phyloP scores from a whole-genome alignment of 2,113 vertebrate genomes.

The Myrmecobius fasciatus region DNA sequence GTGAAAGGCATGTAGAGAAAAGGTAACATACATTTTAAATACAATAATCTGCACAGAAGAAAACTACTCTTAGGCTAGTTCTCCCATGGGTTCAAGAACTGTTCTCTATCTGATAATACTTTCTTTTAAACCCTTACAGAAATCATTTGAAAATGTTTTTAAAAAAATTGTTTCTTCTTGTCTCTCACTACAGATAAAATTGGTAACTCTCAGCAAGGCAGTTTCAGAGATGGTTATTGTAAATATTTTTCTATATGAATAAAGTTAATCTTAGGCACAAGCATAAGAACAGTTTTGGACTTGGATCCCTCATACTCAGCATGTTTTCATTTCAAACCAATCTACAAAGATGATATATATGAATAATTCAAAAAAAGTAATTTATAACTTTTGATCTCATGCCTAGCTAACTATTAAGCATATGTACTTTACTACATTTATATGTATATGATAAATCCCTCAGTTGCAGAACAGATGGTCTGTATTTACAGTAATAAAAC shows the following conservation, averaged over 20 bases:
- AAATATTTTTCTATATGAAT: background rate
- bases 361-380: background rate
- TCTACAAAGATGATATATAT: background rate
- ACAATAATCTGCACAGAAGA: background rate
- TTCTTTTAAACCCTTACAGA: background rate
- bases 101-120: background rate
- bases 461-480: background rate
- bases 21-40: background rate
- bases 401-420: background rate
- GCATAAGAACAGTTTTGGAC: conserved; percentile 16
- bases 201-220: background rate
- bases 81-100: background rate
- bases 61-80: background rate
- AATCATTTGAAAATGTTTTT: background rate
- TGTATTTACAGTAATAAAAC: conserved; percentile 6
- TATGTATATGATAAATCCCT: background rate
- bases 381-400: background rate
- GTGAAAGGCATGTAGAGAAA: background rate
- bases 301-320: background rate
- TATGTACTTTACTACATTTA: background rate
- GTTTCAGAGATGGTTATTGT: background rate
- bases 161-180: background rate
- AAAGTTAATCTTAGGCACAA: background rate
- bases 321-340: background rate
- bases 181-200: background rate